Base-by-base conservation (phyloP, 2,113 vertebrate genomes). In the Aegypius monachus region DNA sequence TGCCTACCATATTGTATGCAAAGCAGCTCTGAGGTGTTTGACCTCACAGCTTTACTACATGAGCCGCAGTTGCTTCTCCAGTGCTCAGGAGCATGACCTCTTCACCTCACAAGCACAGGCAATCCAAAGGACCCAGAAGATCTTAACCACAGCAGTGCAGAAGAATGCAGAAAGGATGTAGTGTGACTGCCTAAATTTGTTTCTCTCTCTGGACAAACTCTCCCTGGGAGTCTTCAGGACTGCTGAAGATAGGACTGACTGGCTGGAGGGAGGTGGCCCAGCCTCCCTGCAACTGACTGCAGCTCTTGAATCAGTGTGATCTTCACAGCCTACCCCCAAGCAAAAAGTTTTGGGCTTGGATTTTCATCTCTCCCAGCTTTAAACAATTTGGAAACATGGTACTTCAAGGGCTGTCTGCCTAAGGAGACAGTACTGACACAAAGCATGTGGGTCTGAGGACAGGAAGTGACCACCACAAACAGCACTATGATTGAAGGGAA, bases 41-140 rank as follows among this genome's bases (percentile, higher is more conserved):
- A 59, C 23, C 20, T 53, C 48, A 40, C 36, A 66, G 73, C 62
- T 56, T 36, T 42, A 26, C 34, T 59, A 43, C 31, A 42, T 4
- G 5, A 58, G 34, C 48, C 43, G n/a, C 61, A 83, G 34, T 16
- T 53, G 38, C 2, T 1, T 48, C 38, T 34, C 26, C 16, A 58
- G 67, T 2, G 2, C 67, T 32, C 67, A 58, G 68, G 48, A 81
- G 26, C 77, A 31, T 0, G 0, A n/a, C 25, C 7, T 20, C 36
- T 62, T 14, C 18, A 50, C 13, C 31, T 16, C 56, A 70, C 55
- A 81, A 45, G 32, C 27, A 23, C 36, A 56, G 50, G 26, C 31
- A 42, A 22, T 4, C 34, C 59, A 36, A 71, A 66, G 67, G 42
- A 63, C 34, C 36, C 53, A 21, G 31, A 17, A 17, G 22, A 32